Base-by-base conservation (phyloP, 37 sponge, comb jelly and placozoan species). In the Haliclona indistincta region DNA sequence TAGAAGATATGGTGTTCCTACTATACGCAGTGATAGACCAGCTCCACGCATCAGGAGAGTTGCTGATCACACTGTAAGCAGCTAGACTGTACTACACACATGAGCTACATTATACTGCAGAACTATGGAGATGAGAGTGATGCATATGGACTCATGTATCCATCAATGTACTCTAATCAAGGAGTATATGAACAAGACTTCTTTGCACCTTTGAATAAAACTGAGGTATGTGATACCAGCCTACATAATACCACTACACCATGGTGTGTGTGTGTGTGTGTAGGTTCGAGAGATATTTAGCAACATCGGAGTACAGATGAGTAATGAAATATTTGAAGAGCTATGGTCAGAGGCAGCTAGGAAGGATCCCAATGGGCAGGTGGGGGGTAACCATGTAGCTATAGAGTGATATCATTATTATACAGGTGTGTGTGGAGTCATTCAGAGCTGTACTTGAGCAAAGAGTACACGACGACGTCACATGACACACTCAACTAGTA, bases 51-150 rank as follows among this genome's bases (percentile, higher is more conserved):
- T 97, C 38, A 91, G 70, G 77, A 81, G 98, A 54, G 94, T 93
- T 6, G 79, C 71, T 1, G 98, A 97, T 54, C 61, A 54, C 60
- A 97, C 85, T 15, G 92, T 92, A 47, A 68, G 90, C 64, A 28
- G 3, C 38, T 35, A 1, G 30, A 42, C 23, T 8, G 5, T 69
- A 42, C 4, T 69, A 30, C n/a, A 11, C 26, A 15, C 3, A 8
- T 44, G 20, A 22, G 4, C 41, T 43, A 29, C 20, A 1, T 3
- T 37, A 4, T 61, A 13, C 32, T 66, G 13, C 55, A 94, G 92
- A 99, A 95, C 67, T 99, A 99, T 76, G 99, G 99, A 2, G 99
- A 99, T 81, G 96, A 99, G 76, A 77, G 86, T 0, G 94, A 83
- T 68, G 96, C 94, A 10, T 93, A 93, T 75, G 94, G 94, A 6